These are phyloP conservation scores for Chalcis sispes DNA, from an alignment of 2,888 invertebrate genomes.

Conservation along the genomic window DNA sequence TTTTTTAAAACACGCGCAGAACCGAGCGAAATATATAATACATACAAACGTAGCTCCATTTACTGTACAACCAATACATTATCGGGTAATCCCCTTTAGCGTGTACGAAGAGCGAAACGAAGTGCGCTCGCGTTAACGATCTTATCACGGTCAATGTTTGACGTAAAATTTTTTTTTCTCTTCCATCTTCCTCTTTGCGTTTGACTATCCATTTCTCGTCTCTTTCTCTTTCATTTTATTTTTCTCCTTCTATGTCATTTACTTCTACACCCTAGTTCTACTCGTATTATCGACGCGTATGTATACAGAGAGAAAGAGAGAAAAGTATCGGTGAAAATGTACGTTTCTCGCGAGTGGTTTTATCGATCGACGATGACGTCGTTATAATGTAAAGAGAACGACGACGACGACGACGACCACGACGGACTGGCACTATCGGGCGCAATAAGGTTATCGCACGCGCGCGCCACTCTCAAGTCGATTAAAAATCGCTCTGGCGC, in stretches of 20 bases:
- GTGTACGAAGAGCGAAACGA: too few relatives aligned
- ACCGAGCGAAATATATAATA: too few relatives aligned
- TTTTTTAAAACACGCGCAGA: too few relatives aligned
- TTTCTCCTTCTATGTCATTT: not conserved
- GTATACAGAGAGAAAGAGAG: not conserved
- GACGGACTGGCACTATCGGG: constrained; percentile 40
- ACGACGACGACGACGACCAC: not conserved
- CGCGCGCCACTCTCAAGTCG: constrained; percentile 42
- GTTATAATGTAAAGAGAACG: constrained; percentile 55
- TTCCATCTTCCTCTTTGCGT: too few relatives aligned
- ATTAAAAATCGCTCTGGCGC: constrained; percentile 52
- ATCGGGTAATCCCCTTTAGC: not conserved
- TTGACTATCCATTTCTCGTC: constrained; percentile 48
- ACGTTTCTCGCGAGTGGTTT: constrained; percentile 52
- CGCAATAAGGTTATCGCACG: constrained; percentile 54
- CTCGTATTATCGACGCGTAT: constrained; percentile 39
- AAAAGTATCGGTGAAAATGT: too few relatives aligned
- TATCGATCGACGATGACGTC: constrained; percentile 55
- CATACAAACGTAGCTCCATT: too few relatives aligned
- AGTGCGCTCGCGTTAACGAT: constrained; percentile 43
- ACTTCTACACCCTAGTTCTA: constrained; percentile 3
- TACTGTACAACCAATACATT: too few relatives aligned
- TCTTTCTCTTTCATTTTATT: not conserved
- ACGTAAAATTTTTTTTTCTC: constrained; percentile 52
- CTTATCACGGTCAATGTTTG: constrained; percentile 55